These are phyloP conservation scores for Camelus bactrianus DNA, from an alignment of 2,113 vertebrate species.

Conservation along the genomic window DNA sequence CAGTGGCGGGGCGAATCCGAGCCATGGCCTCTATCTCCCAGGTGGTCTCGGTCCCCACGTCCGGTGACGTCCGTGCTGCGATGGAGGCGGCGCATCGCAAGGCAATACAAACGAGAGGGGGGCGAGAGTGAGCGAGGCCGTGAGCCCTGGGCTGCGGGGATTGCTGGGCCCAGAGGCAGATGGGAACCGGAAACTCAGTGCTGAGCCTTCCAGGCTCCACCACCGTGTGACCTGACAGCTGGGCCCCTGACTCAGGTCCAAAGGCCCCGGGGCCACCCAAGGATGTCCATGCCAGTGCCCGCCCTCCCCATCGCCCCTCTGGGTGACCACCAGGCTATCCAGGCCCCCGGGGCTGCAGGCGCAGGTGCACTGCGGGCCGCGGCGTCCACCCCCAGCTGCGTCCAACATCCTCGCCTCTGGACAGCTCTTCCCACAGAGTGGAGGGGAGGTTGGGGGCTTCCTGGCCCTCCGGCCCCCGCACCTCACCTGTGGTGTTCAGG, in stretches of 20 bases:
- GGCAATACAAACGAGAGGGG: neutral
- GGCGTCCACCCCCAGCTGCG: neutral
- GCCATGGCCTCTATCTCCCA: slow-evolving; percentile 91
- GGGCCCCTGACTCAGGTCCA: neutral
- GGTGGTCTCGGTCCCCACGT: slow-evolving; percentile 75
- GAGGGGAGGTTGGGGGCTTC: too few species aligned
- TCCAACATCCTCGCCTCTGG: neutral
- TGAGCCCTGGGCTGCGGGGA: neutral
- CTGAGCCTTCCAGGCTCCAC: neutral
- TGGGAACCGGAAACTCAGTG: neutral
- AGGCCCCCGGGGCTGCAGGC: neutral
- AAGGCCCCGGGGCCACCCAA: accelerated
- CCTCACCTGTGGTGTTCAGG: neutral
- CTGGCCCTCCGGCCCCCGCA: neutral
- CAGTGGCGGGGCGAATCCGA: slow-evolving; percentile 91
- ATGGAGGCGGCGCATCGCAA: neutral
- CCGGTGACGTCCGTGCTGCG: slow-evolving; percentile 77
- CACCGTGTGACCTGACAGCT: too few species aligned
- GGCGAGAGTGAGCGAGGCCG: neutral
- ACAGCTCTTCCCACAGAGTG: neutral
- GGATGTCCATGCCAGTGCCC: neutral
- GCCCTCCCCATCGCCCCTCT: accelerated
- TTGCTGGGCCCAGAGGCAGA: neutral
- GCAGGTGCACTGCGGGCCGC: neutral
- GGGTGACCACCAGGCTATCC: neutral